Base-by-base conservation (phyloP, 2,113 vertebrate genomes). In the Apeltes quadracus region DNA sequence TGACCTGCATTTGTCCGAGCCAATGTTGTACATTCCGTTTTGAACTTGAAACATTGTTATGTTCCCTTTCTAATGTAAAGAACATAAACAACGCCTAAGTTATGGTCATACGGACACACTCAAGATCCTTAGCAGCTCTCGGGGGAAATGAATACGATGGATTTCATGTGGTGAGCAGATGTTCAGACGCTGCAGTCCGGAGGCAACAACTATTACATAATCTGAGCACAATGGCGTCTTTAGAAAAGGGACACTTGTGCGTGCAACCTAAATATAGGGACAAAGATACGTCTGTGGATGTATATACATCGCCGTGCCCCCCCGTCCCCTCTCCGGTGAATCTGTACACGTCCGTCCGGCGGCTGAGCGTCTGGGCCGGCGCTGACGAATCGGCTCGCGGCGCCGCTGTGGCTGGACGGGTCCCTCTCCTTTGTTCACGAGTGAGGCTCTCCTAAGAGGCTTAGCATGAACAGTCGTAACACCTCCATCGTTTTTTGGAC, bases 391-490 rank as follows among this genome's bases (percentile, higher is more conserved):
- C 74, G 66, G 88, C 78, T 92, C 91, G 86, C 61, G 70, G 56
- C 56, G 78, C 82, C 76, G 78, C 86, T 90, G 86, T 77, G 85
- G 81, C 83, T 75, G 84, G 84, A 90, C 16, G 77, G 75, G 84
- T 82, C 75, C 50, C 71, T 78, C 85, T 84, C 92, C 84, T 89
- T 89, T 90, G 89, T 91, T 86, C 81, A 22, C 78, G 57, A 70
- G 75, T 59, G 81, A 91, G 88, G 82, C 89, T 55, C 75, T 71
- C 69, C 78, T 92, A 92, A 91, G 90, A 81, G 86, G 90, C 85
- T 94, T 91, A 88, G 73, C 58, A 89, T 79, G 65, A 90, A 82
- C 82, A 87, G 88, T 85, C 73, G 86, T 88, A 92, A 92, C 88
- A 86, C 85, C 61, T 67, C 72, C 81, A 88, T 89, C 91, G 88